Conservation (phyloP, 2,797 vertebrate species). For the Phylloscopus collybita region DNA sequence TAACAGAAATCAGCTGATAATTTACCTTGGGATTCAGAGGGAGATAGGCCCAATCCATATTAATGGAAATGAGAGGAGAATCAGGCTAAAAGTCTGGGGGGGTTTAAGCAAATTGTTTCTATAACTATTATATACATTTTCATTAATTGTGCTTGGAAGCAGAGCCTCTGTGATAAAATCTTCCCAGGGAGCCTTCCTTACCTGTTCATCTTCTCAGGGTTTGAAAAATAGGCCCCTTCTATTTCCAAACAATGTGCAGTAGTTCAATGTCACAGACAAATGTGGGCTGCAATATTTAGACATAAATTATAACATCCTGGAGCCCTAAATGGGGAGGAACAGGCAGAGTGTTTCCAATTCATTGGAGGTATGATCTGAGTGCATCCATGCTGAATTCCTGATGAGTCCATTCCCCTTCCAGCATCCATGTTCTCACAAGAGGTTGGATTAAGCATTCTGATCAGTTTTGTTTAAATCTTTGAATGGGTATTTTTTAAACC, state of each 20-base stretch:
- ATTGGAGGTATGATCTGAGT: background rate
- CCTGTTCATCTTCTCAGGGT: constrained; percentile 36
- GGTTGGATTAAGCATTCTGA: background rate
- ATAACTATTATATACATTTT: background rate
- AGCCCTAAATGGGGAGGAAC: background rate
- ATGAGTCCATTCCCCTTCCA: background rate
- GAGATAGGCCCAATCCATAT: background rate
- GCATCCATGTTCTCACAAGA: background rate
- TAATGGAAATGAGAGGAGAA: background rate
- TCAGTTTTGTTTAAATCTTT: background rate
- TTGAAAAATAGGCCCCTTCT: constrained; percentile 55
- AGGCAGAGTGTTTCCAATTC: background rate
- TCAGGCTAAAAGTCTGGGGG: background rate
- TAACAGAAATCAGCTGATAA: constrained; percentile 37
- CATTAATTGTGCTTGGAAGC: constrained; percentile 39
- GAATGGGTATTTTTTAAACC: background rate
- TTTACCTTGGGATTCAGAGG: constrained; percentile 11
- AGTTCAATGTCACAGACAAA: constrained; percentile 59
- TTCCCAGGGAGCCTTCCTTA: background rate
- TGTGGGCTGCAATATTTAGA: constrained; percentile 27
- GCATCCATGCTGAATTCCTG: background rate
- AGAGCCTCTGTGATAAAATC: constrained; percentile 8
- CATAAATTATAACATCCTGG: constrained; percentile 1
- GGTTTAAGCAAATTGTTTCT: background rate
- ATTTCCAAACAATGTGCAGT: constrained; percentile 56